These are phyloP conservation scores for Elysia chlorotica DNA, from an alignment of 1,140 invertebrate genomes.

Conservation along the genomic window DNA sequence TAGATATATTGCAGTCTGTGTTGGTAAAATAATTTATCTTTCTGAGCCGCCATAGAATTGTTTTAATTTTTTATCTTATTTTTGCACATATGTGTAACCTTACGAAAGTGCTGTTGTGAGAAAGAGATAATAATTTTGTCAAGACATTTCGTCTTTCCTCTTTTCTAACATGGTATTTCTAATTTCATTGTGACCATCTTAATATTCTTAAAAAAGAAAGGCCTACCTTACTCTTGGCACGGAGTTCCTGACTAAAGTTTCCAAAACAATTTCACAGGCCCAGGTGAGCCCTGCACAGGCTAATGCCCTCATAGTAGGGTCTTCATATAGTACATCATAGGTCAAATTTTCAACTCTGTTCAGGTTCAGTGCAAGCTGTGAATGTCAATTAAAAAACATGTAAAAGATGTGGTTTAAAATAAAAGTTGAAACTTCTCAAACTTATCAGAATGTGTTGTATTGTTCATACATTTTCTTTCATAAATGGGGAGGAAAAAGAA, in stretches of 20 bases:
- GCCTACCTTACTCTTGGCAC: conserved; percentile 8
- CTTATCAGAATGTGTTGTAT: not conserved
- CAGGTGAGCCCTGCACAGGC: not conserved
- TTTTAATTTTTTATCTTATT: no score
- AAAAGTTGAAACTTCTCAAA: not conserved
- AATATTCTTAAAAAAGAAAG: no score
- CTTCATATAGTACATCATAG: not conserved
- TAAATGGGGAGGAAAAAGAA: not conserved
- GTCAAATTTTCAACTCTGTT: not conserved
- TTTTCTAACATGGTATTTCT: no score
- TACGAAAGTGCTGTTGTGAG: no score
- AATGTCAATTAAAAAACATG: not conserved
- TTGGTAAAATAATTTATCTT: no score
- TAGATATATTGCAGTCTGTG: no score
- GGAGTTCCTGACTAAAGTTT: conserved; percentile 6
- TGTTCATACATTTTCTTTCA: not conserved
- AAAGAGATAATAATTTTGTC: no score
- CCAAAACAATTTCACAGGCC: not conserved
- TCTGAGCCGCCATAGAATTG: no score
- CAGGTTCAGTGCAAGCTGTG: not conserved
- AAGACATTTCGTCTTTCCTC: no score
- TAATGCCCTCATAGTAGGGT: no score
- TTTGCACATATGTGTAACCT: no score
- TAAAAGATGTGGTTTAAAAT: not conserved
- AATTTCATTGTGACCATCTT: no score